Base-by-base conservation (phyloP, 2,888 invertebrate genomes). In the Lottia scabra region DNA sequence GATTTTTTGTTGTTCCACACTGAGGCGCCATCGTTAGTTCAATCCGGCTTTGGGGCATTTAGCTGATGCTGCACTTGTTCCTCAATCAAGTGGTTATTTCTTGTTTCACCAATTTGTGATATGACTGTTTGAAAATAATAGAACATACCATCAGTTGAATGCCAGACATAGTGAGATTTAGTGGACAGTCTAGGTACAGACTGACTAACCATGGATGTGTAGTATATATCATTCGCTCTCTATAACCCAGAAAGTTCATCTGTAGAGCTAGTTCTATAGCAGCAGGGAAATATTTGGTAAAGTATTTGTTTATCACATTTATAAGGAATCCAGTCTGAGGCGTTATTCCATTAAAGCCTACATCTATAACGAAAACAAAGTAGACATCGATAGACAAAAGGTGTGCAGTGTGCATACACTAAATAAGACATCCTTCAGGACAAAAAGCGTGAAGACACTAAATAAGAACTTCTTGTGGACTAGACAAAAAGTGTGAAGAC, bases 201-300 rank as follows among this genome's bases (percentile, higher is more conserved):
- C 82, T 82, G 68, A 87, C 83, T 16, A 87, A 81, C 87, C 87
- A 87, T 15, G 87, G 87, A 75, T 87, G 87, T 6, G 87, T 87
- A 0, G 86, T 87, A 76, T 87, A 87, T n/a, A 83, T 78, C 68
- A 87, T 83, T 26, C 73, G 74, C 70, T 87, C 86, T 46, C 68
- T 67, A 75, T 83, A 86, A 12, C 83, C 83, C 12, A 71, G 70
- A 8, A 67, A 56, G 44, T 70, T n/a, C 19, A 87, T 73, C 38
- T 82, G 66, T 0, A 78, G 65, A 1, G 80, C 78, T 15, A 79
- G 66, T 16, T 76, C 26, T 23, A 83, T 75, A 6, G 87, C 87
- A 26, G 82, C 76, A 5, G 86, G 84, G 70, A 85, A 87, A 71
- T 87, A 87, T 67, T 76, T 81, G 13, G 68, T 72, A 78, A 87